Evolutionary conservation across 1,140 invertebrate species (phyloP).

Genomic region (Micrasema minimum): DNA sequence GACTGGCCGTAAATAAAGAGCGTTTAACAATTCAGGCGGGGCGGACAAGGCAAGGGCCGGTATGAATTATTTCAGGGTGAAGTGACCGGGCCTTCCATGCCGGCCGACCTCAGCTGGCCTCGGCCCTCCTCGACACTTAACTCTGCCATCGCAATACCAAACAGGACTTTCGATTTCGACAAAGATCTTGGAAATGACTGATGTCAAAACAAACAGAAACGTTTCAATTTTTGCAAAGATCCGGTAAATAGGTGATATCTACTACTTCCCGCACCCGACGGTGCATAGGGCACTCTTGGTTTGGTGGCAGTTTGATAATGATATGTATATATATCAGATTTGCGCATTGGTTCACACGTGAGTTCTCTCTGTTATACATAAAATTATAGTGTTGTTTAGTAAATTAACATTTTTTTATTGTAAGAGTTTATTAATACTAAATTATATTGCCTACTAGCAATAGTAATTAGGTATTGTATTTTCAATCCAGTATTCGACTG

Average conservation of each 20-base stretch:
- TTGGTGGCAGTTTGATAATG: too few relatives aligned
- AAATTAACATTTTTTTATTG: too few relatives aligned
- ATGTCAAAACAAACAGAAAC: slow-evolving; percentile 9
- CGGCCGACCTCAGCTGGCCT: background rate
- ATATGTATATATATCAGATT: too few relatives aligned
- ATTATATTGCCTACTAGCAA: too few relatives aligned
- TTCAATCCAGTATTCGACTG: too few relatives aligned
- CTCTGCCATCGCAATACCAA: background rate
- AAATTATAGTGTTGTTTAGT: too few relatives aligned
- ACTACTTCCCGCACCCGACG: background rate
- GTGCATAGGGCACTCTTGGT: too few relatives aligned
- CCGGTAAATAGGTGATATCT: background rate
- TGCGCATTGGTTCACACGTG: too few relatives aligned
- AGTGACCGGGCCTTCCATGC: slow-evolving; percentile 14
- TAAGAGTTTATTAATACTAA: too few relatives aligned
- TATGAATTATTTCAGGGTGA: slow-evolving; percentile 52
- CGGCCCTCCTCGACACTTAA: background rate
- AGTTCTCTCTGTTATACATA: too few relatives aligned
- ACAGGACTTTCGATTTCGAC: slow-evolving; percentile 4
- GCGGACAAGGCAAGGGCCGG: slow-evolving; percentile 45
- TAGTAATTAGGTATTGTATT: too few relatives aligned
- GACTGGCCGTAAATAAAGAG: slow-evolving; percentile 50
- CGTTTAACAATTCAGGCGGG: slow-evolving; percentile 53
- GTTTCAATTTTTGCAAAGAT: background rate
- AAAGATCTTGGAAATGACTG: slow-evolving; percentile 8